Evolutionary conservation across 2,888 invertebrate genomes (phyloP).

Genomic region (Xanthia icteritia): DNA sequence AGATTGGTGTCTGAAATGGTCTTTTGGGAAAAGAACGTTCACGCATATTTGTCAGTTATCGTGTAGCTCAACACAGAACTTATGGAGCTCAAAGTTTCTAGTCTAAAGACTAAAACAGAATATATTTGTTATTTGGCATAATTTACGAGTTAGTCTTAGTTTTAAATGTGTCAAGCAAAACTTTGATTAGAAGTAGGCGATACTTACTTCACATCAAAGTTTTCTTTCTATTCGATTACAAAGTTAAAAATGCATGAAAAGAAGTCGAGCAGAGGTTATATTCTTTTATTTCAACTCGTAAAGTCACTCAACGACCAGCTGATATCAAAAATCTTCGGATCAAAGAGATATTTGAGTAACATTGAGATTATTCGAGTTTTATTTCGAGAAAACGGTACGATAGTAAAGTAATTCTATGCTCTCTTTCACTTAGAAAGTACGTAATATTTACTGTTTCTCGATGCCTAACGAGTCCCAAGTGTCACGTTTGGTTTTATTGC

Average conservation of each 20-base stretch:
- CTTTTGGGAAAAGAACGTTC: not conserved
- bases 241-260: slow-evolving; percentile 4
- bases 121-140: not conserved
- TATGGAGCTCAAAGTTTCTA: not conserved
- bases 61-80: not conserved
- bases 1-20: not conserved
- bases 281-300: not conserved
- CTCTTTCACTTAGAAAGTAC: not conserved
- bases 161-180: slow-evolving; percentile 2
- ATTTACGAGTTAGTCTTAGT: not conserved
- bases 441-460: slow-evolving; percentile 18
- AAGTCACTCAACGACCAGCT: slow-evolving; percentile 4
- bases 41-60: not conserved
- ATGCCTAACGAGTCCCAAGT: slow-evolving; percentile 9
- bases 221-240: not conserved
- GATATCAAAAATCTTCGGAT: not conserved
- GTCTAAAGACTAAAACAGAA: not conserved
- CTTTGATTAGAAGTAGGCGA: not conserved
- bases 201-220: not conserved
- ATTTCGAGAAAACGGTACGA: slow-evolving; percentile 4
- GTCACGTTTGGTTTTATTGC: slow-evolving; percentile 22
- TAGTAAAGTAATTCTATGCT: not conserved
- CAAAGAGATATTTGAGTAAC: slow-evolving; percentile 23
- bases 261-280: not conserved
- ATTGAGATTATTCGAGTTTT: not conserved